These are phyloP conservation scores for Yasuhikotakia modesta DNA, from an alignment of 2,797 vertebrate genomes.

Conservation along the genomic window DNA sequence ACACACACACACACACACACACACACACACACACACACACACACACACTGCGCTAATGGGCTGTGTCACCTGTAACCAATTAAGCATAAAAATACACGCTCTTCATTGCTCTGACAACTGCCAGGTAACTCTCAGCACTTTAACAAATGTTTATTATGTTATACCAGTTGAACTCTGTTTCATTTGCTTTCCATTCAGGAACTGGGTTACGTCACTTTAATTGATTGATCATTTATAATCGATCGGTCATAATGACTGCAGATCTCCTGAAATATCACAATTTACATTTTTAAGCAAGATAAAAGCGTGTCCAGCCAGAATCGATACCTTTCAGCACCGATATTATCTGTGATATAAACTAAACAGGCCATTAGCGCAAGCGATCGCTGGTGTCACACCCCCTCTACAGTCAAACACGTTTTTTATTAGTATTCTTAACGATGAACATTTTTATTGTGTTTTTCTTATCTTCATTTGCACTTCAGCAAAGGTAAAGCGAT, in stretches of 20 bases:
- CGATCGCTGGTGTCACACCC: not conserved
- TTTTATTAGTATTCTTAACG: not conserved
- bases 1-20: not conserved
- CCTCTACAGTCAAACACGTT: too few relatives aligned
- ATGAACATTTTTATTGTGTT: not conserved
- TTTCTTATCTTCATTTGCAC: not conserved
- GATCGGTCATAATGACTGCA: not conserved
- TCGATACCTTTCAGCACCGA: not conserved
- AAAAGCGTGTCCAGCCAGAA: not conserved
- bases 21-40: too few relatives aligned
- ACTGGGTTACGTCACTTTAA: not conserved
- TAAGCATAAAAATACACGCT: conserved; percentile 21
- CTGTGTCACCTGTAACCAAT: conserved; percentile 15
- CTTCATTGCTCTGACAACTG: not conserved
- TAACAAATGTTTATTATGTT: not conserved
- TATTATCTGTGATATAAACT: not conserved
- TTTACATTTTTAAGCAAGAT: not conserved
- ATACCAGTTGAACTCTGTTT: not conserved
- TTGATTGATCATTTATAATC: not conserved
- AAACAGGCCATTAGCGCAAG: not conserved
- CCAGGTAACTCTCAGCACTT: too few relatives aligned
- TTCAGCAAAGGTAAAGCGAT: not conserved
- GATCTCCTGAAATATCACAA: not conserved
- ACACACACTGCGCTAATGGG: not conserved
- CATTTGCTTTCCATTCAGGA: not conserved